These are phyloP conservation scores for Sinocyclocheilus grahami DNA, from an alignment of 2,113 vertebrate species.

Conservation along the genomic window DNA sequence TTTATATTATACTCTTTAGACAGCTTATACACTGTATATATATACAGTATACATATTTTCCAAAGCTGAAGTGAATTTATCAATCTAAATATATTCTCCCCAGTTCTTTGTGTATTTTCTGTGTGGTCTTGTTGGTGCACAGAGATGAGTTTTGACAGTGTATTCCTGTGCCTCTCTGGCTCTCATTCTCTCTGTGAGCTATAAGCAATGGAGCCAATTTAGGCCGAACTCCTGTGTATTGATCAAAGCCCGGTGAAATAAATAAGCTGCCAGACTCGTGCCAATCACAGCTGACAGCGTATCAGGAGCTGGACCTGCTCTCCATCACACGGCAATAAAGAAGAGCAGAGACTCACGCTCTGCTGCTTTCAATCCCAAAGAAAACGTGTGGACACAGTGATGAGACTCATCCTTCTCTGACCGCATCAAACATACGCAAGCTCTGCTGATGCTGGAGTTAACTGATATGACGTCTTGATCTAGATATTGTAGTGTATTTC, in stretches of 20 bases:
- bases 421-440: not conserved
- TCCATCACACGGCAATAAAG: constrained; percentile 22
- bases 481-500: not conserved
- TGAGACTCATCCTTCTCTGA: not conserved
- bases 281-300: constrained; percentile 58
- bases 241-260: constrained; percentile 60
- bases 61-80: too few relatives aligned
- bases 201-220: constrained; percentile 61
- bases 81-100: too few relatives aligned
- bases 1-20: too few relatives aligned
- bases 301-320: constrained; percentile 48
- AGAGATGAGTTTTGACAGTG: constrained; percentile 20
- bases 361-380: constrained; percentile 14
- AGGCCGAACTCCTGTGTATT: constrained; percentile 57
- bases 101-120: too few relatives aligned
- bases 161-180: constrained; percentile 21
- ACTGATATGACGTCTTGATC: not conserved
- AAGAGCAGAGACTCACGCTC: constrained; percentile 36
- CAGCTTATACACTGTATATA: too few relatives aligned
- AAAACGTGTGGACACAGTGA: not conserved
- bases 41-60: too few relatives aligned
- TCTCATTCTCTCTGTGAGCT: constrained; percentile 52
- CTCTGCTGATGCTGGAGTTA: not conserved
- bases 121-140: not conserved
- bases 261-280: constrained; percentile 59